Percentiles rank a stretch among this genome's conserved stretches.
phyloP scores from a whole-genome alignment of 1,140 invertebrate species.

The Campoletis sonorensis region DNA sequence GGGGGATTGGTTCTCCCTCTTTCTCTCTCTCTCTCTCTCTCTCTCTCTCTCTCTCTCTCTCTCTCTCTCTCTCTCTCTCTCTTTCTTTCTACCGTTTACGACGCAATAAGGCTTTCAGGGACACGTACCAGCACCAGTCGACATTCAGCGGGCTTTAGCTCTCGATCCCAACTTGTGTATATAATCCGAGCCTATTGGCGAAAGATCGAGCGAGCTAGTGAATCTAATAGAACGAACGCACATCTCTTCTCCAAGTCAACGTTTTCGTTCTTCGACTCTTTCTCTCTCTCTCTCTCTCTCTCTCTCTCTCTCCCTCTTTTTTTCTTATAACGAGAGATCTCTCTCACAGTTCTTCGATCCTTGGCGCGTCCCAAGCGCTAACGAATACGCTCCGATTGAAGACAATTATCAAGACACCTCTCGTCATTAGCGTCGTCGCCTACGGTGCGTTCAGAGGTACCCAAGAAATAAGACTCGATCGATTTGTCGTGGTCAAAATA shows the following conservation, averaged over 20 bases:
- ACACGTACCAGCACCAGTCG: conserved; percentile 34
- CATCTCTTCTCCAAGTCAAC: conserved; percentile 22
- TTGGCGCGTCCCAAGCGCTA: too few relatives aligned
- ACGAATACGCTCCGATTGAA: conserved; percentile 35
- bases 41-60: conserved; percentile 20
- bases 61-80: neutral
- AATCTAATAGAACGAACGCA: conserved; percentile 24
- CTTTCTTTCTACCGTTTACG: conserved; percentile 42
- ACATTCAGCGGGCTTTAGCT: neutral
- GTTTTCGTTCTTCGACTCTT: neutral
- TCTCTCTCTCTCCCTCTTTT: neutral
- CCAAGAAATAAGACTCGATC: too few relatives aligned
- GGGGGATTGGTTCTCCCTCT: neutral
- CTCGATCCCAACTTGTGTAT: neutral
- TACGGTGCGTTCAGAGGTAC: neutral
- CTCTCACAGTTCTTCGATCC: too few relatives aligned
- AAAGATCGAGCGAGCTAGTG: conserved; percentile 27
- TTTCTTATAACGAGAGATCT: too few relatives aligned
- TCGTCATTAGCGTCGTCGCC: neutral
- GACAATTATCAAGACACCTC: conserved; percentile 41
- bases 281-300: neutral
- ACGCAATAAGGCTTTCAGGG: conserved; percentile 55
- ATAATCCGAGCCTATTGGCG: conserved; percentile 1
- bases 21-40: conserved; percentile 14
- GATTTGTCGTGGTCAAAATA: too few relatives aligned